Evolutionary conservation across 30 jellyfish, hydroid and myxozoan species (phyloP).

Genomic region (Mastigias papua): DNA sequence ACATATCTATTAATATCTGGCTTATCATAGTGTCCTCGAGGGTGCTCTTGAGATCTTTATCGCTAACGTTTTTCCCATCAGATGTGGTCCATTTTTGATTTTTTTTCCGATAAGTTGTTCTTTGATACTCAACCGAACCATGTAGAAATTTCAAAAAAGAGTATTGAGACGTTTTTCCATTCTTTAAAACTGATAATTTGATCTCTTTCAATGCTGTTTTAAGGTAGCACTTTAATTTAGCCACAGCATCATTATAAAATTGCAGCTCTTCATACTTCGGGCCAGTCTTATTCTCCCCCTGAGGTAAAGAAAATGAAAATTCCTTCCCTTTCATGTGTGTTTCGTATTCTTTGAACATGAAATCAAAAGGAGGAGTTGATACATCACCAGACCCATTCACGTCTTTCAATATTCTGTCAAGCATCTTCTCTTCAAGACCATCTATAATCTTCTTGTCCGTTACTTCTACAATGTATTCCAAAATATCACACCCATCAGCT

Average conservation of each 20-base stretch:
- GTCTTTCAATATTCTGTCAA: neutral
- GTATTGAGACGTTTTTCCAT: no score
- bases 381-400: neutral
- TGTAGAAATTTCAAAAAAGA: neutral
- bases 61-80: neutral
- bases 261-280: neutral
- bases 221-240: neutral
- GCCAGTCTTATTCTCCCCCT: neutral
- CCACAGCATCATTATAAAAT: neutral
- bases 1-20: neutral
- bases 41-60: neutral
- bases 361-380: neutral
- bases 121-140: neutral
- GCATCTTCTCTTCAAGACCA: neutral
- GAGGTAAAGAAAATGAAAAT: neutral
- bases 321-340: neutral
- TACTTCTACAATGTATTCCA: neutral
- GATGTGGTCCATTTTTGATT: neutral
- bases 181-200: no score
- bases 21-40: neutral
- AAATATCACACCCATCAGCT: neutral
- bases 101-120: neutral
- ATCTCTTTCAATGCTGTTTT: no score
- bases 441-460: neutral
- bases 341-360: neutral